Percentiles rank a stretch among this genome's conserved stretches.
phyloP scores from a whole-genome alignment of 2,113 vertebrate species.

The Archilochus colubris region DNA sequence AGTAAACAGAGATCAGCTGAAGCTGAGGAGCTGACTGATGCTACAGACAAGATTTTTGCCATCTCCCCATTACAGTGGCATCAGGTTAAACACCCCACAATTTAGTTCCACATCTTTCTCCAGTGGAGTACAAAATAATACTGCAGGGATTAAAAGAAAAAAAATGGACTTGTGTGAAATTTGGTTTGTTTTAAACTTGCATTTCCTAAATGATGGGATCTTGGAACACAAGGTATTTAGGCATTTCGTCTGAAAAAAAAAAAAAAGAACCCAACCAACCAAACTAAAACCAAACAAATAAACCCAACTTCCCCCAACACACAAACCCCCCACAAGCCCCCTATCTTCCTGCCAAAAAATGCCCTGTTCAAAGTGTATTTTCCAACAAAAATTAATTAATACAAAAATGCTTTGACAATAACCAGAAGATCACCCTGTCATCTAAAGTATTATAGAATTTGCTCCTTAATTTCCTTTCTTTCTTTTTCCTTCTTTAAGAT shows the following conservation, averaged over 20 bases:
- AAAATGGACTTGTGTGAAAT: neutral
- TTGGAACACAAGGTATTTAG: neutral
- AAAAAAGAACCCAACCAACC: neutral
- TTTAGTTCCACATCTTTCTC: neutral
- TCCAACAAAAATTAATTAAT: neutral
- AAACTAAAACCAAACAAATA: too few species aligned
- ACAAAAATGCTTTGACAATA: neutral
- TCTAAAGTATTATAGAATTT: neutral
- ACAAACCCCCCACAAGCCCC: too few species aligned
- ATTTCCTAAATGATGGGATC: neutral
- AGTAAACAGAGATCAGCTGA: neutral
- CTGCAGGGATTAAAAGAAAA: neutral
- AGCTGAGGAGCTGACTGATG: neutral
- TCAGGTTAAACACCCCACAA: fast-evolving
- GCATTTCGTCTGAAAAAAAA: neutral
- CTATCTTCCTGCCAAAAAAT: neutral
- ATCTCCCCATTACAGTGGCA: neutral
- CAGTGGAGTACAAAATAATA: neutral
- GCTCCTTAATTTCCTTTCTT: neutral
- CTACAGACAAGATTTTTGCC: neutral
- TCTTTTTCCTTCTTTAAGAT: neutral
- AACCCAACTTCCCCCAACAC: too few species aligned
- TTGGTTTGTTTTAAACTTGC: neutral
- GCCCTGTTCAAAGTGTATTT: neutral
- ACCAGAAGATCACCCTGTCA: neutral